Percentiles rank a stretch among this genome's conserved stretches.
These are phyloP conservation scores for Ahaetulla prasina DNA, from an alignment of 2,113 vertebrate species.

Conservation along the genomic window DNA sequence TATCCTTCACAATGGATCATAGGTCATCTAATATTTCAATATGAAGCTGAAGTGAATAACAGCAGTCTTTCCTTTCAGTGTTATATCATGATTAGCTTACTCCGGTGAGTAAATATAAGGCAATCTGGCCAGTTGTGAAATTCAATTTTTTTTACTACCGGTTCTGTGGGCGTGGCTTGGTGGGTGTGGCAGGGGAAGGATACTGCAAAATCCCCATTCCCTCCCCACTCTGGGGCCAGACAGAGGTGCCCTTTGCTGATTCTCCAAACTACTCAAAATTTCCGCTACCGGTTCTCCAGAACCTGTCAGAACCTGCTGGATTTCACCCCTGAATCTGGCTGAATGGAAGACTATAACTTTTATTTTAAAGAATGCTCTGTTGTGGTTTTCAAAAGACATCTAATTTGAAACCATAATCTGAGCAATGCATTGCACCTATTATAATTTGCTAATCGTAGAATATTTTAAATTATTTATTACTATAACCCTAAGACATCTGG, in stretches of 20 bases:
- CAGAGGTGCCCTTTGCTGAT: too few relatives aligned
- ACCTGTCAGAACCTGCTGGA: too few relatives aligned
- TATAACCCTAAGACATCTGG: constrained; percentile 21
- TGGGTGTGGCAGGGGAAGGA: too few relatives aligned
- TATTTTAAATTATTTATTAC: constrained; percentile 35
- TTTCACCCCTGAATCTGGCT: too few relatives aligned
- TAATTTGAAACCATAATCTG: constrained; percentile 12
- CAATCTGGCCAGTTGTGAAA: too few relatives aligned
- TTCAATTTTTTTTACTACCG: too few relatives aligned
- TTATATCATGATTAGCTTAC: constrained; percentile 40
- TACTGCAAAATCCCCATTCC: too few relatives aligned
- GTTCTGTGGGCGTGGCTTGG: too few relatives aligned
- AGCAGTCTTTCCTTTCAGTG: constrained; percentile 27
- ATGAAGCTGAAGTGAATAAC: constrained; percentile 46
- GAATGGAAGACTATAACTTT: constrained; percentile 7
- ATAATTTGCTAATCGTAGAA: constrained; percentile 21
- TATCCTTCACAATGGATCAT: neutral
- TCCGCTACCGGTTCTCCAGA: too few relatives aligned
- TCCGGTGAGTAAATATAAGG: constrained; percentile 12
- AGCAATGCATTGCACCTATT: constrained; percentile 33
- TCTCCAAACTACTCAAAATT: too few relatives aligned
- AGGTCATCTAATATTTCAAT: constrained; percentile 29
- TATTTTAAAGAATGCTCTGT: constrained; percentile 8
- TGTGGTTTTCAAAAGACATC: neutral
- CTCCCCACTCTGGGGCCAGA: too few relatives aligned